These are phyloP conservation scores for Hydrocynus forskahlii DNA, from an alignment of 2,797 vertebrate genomes.

Conservation along the genomic window DNA sequence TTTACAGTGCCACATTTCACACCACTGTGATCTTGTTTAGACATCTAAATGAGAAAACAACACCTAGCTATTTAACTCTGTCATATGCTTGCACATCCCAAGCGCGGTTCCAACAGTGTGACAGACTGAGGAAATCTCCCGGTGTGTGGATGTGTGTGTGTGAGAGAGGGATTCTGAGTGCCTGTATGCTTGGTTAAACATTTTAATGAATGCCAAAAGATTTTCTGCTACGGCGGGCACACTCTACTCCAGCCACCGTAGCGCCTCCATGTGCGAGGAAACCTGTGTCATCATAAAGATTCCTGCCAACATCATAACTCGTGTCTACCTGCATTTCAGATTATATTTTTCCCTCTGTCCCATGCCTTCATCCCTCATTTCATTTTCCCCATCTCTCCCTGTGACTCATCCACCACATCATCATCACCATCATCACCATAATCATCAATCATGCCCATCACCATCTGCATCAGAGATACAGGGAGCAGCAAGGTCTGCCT, in stretches of 20 bases:
- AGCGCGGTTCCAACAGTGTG: conserved; percentile 28
- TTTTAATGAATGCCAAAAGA: conserved; percentile 54
- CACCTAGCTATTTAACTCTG: conserved; percentile 46
- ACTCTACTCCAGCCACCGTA: conserved; percentile 12
- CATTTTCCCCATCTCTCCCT: conserved; percentile 16
- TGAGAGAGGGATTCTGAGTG: conserved; percentile 3
- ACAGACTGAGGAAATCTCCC: conserved; percentile 44
- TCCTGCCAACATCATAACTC: conserved; percentile 12
- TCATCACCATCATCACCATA: conserved; percentile 6
- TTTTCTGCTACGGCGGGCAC: conserved; percentile 48
- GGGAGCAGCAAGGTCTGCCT: too few species aligned
- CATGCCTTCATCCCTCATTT: neutral
- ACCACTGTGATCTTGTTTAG: conserved; percentile 36
- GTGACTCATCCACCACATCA: conserved; percentile 6
- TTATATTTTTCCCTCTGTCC: neutral
- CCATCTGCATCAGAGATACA: neutral
- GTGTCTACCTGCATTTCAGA: conserved; percentile 15
- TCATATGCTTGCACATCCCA: conserved; percentile 46
- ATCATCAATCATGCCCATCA: conserved; percentile 3
- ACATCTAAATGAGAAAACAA: conserved; percentile 43
- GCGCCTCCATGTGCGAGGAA: conserved; percentile 19
- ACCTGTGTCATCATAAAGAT: neutral
- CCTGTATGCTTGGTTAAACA: conserved; percentile 52
- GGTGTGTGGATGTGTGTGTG: conserved; percentile 21
- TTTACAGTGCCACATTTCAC: conserved; percentile 52